Evolutionary conservation across 37 sponge, comb jelly and placozoan genomes (phyloP), one percentile per base, ranked within the genome.

Genomic region (Mnemiopsis leidyi): DNA sequence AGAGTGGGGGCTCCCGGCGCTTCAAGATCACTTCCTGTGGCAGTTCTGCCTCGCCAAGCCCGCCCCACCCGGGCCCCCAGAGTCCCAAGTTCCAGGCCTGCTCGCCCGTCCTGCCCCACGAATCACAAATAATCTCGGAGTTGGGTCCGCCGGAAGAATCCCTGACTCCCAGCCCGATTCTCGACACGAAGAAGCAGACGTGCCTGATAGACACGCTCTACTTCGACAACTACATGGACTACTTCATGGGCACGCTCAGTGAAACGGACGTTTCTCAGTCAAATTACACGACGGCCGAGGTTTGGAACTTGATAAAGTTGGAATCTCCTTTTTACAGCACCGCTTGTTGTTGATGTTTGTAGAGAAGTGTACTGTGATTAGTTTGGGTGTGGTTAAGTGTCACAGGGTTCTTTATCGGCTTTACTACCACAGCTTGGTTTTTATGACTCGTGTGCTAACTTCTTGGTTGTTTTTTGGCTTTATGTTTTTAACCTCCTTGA

Each of bases 211-310:
- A 71, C 75, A 33, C 33, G n/a, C 32, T 85, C 30, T 85, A 85
- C 61, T 85, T 85, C 30, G 90, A 85, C 90, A 85, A 40, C 29
- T 40, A 85, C 90, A 33, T 40, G 90, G 90, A 85, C 90, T 85
- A 32, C 30, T 85, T 85, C 61, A 40, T 23, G 90, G 90, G 90
- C 0, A 32, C 38, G 2, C 24, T 39, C 24, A 85, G 21, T 29
- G 90, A 85, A 5, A 85, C 40, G 61, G 90, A 85, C 3, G 0
- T 1, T 23, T 85, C 90, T 0, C 61, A 36, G 1, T 85, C 90
- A 1, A 25, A 85, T 29, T 85, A 85, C 29, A 85, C 90, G 48
- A 85, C 90, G 26, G 90, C 33, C 23, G 90, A 85, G 36, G 90
- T 85, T 35, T 85, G 90, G 90, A 85, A 85, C 61, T 85, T 85